Percentiles rank a stretch among this genome's conserved stretches.
Conservation (phyloP, 1,140 invertebrate genomes). For the Ceratina japonica region DNA sequence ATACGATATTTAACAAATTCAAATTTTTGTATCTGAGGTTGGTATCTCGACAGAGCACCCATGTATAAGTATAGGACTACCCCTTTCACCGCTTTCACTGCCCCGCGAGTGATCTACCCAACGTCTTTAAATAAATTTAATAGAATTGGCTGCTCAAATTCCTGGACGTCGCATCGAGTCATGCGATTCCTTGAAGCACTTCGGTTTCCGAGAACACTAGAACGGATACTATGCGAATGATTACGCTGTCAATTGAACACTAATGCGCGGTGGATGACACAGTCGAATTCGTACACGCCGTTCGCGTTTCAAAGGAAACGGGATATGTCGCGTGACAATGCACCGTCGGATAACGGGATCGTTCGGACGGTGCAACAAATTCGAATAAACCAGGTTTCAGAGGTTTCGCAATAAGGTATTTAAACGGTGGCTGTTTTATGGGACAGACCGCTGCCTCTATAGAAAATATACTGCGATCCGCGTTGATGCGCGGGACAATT, state of each 20-base stretch:
- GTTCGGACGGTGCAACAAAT: background rate
- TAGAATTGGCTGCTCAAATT: too few species aligned
- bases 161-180: too few species aligned
- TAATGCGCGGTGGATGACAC: background rate
- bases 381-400: background rate
- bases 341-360: background rate
- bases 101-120: too few species aligned
- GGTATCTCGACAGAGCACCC: too few species aligned
- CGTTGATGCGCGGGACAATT: background rate
- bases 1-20: too few species aligned
- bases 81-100: too few species aligned
- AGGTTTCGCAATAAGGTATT: background rate
- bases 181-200: too few species aligned
- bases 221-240: background rate
- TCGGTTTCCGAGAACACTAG: background rate
- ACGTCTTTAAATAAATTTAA: too few species aligned
- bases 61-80: too few species aligned
- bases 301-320: slow-evolving; percentile 8
- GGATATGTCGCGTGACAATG: background rate
- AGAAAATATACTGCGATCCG: background rate
- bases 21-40: too few species aligned
- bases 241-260: background rate
- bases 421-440: background rate
- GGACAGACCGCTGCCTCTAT: background rate
- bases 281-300: background rate